These are phyloP conservation scores for Drosophila paracracens DNA, from an alignment of 2,888 invertebrate genomes.

Conservation along the genomic window DNA sequence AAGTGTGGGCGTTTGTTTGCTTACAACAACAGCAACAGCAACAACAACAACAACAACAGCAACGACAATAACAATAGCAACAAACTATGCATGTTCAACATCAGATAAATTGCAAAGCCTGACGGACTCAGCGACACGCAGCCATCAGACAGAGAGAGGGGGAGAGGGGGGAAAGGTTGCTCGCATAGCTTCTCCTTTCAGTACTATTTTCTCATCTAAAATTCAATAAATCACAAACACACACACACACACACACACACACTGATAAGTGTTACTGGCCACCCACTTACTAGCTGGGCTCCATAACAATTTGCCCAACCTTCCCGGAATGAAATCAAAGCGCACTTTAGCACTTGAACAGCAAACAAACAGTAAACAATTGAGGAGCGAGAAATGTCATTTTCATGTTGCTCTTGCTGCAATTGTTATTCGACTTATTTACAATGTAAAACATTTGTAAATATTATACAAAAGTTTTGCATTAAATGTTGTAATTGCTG, in stretches of 20 bases:
- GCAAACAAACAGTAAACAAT: slow-evolving; percentile 6
- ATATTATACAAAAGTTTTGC: slow-evolving; percentile 72
- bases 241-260: slow-evolving; percentile 39
- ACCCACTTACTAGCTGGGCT: slow-evolving; percentile 38
- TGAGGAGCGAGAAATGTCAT: slow-evolving; percentile 53
- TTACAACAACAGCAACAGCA: slow-evolving; percentile 54
- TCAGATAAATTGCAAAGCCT: slow-evolving; percentile 77
- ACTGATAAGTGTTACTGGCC: slow-evolving; percentile 53
- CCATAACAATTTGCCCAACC: slow-evolving; percentile 3
- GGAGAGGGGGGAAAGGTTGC: slow-evolving; percentile 11
- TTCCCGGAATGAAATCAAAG: slow-evolving; percentile 57
- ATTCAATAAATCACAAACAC: slow-evolving; percentile 79
- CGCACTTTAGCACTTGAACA: slow-evolving; percentile 73
- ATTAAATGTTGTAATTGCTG: slow-evolving; percentile 54
- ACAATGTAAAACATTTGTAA: slow-evolving; percentile 72
- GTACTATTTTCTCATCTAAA: slow-evolving; percentile 68
- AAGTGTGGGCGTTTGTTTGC: slow-evolving; percentile 78
- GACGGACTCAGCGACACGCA: slow-evolving; percentile 65
- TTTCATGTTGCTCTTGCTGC: slow-evolving; percentile 62
- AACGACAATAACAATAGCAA: slow-evolving; percentile 10
- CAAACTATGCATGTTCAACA: slow-evolving; percentile 78
- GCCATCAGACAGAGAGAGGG: slow-evolving; percentile 39
- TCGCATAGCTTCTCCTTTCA: slow-evolving; percentile 61
- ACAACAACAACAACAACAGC: slow-evolving; percentile 39
- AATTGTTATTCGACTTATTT: slow-evolving; percentile 37